Conservation (phyloP, 2,888 invertebrate species). For the Petrophora chlorosata region DNA sequence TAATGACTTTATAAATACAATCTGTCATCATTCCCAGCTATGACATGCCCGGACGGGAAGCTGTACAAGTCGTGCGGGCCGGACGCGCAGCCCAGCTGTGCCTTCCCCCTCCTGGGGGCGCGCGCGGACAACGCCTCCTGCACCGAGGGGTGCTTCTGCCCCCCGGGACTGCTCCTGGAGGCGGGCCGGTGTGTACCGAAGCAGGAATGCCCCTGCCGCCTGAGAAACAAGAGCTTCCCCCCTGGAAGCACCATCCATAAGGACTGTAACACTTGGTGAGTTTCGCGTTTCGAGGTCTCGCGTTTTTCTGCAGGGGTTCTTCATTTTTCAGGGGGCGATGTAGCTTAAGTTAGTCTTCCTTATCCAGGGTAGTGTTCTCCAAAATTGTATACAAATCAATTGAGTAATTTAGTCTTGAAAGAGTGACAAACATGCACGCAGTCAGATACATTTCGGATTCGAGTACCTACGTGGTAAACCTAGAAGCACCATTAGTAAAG, state of each 20-base stretch:
- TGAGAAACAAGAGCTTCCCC: constrained; percentile 88
- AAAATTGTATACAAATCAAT: no score
- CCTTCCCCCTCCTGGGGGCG: constrained; percentile 66
- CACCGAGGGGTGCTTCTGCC: constrained; percentile 95
- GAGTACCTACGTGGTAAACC: no score
- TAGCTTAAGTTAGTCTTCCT: no score
- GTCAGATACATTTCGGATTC: no score
- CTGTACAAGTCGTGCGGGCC: constrained; percentile 92
- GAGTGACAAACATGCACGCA: no score
- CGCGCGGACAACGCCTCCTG: constrained; percentile 80
- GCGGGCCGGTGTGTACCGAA: constrained; percentile 88
- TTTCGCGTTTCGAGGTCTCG: no score
- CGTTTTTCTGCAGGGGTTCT: no score
- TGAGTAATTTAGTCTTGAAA: no score
- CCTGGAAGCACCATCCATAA: constrained; percentile 89
- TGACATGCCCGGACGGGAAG: constrained; percentile 89
- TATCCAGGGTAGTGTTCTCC: no score
- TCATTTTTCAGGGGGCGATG: no score
- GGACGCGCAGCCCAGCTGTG: constrained; percentile 88
- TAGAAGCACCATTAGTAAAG: no score
- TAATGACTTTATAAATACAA: no score
- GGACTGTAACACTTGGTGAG: constrained; percentile 93
- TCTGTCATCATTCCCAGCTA: constrained; percentile 78
- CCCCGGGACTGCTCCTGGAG: constrained; percentile 89
- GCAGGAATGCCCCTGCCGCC: constrained; percentile 90